Conservation (phyloP, 2,888 invertebrate species). For the Drosophila nigritarsus region DNA sequence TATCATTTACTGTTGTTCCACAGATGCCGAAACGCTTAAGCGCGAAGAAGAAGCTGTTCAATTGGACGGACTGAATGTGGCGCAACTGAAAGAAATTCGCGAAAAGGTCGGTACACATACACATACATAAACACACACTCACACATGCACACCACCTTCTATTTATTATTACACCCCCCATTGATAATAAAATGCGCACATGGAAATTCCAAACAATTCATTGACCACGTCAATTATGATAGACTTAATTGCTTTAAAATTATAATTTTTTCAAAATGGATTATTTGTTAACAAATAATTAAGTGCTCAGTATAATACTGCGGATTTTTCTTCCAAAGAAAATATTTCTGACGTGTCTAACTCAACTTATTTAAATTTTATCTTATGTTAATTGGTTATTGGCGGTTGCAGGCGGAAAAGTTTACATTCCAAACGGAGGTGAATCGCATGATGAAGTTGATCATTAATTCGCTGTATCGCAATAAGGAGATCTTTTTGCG, state of each 20-base stretch:
- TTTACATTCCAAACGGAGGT: slow-evolving; percentile 99
- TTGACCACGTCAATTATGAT: not conserved
- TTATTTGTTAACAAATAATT: not conserved
- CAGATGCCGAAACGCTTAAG: slow-evolving; percentile 94
- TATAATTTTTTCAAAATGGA: not conserved
- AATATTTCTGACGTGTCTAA: slow-evolving; percentile 6
- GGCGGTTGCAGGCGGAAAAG: slow-evolving; percentile 89
- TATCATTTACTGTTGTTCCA: slow-evolving; percentile 14
- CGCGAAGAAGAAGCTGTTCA: slow-evolving; percentile 98
- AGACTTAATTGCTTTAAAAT: not conserved
- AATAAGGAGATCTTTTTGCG: slow-evolving; percentile 99
- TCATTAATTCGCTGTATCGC: slow-evolving; percentile 99
- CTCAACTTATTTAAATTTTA: not conserved
- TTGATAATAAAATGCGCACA: not conserved
- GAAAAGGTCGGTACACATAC: slow-evolving; percentile 87
- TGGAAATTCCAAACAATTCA: not conserved
- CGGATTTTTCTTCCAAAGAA: not conserved
- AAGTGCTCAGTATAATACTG: not conserved
- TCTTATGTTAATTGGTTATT: slow-evolving; percentile 2
- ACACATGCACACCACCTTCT: not conserved
- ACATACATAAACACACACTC: not conserved
- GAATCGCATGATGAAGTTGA: slow-evolving; percentile 99
- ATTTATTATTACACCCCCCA: not conserved
- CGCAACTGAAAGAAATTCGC: slow-evolving; percentile 95
- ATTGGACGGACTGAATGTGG: slow-evolving; percentile 96